These are phyloP conservation scores for Coleophora deauratella DNA, from an alignment of 2,888 invertebrate genomes.

Conservation along the genomic window DNA sequence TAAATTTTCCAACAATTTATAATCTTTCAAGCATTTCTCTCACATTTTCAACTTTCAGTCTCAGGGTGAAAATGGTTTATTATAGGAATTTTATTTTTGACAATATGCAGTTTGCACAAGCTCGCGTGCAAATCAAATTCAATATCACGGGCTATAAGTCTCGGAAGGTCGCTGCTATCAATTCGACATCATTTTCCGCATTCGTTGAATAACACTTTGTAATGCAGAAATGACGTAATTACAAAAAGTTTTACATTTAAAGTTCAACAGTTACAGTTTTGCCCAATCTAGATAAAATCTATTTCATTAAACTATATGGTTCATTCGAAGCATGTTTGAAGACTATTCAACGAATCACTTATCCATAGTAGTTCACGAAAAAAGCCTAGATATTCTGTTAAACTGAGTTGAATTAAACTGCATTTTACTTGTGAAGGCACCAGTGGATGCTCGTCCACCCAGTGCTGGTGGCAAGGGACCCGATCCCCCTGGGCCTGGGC, in stretches of 20 bases:
- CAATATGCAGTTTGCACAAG: neutral
- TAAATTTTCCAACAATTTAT: constrained; percentile 3
- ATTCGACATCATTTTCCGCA: constrained; percentile 1
- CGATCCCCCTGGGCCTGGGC: constrained; percentile 34
- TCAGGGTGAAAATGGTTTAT: too few relatives aligned
- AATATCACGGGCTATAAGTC: constrained; percentile 4
- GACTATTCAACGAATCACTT: too few relatives aligned
- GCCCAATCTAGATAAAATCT: constrained; percentile 18
- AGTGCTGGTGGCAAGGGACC: constrained; percentile 36
- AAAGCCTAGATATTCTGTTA: neutral
- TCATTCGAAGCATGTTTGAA: too few relatives aligned
- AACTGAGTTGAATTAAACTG: neutral
- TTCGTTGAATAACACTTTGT: neutral
- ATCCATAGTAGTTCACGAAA: neutral
- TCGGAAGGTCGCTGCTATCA: neutral
- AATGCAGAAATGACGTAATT: too few relatives aligned
- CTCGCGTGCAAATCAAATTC: constrained; percentile 6
- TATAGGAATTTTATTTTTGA: too few relatives aligned
- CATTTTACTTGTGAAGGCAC: constrained; percentile 33
- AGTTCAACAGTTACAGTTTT: neutral
- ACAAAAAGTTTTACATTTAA: neutral
- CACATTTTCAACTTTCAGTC: too few relatives aligned
- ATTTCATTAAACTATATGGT: constrained; percentile 13
- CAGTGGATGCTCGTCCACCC: constrained; percentile 46
- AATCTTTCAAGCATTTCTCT: neutral